These are phyloP conservation scores for Sceloporus tristichus DNA, from an alignment of 2,113 vertebrate genomes.

Conservation along the genomic window DNA sequence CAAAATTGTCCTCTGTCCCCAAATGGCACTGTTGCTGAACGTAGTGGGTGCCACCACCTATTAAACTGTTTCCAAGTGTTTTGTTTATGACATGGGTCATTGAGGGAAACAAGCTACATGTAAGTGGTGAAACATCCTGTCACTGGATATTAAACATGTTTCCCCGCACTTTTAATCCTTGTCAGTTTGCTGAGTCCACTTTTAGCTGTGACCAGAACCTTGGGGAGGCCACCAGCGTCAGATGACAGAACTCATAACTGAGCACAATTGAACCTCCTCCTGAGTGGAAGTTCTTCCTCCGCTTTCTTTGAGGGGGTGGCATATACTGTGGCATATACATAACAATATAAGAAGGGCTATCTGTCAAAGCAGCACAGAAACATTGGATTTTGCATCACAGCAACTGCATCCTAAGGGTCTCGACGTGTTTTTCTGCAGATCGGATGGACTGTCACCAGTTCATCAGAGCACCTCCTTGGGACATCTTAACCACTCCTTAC, in stretches of 20 bases:
- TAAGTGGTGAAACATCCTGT: not conserved
- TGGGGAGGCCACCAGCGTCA: not conserved
- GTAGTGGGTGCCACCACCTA: not conserved
- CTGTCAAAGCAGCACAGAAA: not conserved
- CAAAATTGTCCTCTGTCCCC: not conserved
- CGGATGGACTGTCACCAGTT: not conserved
- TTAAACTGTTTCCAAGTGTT: not conserved
- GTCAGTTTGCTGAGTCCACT: not conserved
- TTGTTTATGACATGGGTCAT: not conserved
- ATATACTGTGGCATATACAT: not conserved
- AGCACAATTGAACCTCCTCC: not conserved
- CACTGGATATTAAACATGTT: not conserved
- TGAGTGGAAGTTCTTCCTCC: not conserved
- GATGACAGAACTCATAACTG: not conserved
- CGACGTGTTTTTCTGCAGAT: not conserved
- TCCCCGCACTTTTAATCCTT: not conserved
- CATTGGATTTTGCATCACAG: not conserved
- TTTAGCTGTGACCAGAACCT: not conserved
- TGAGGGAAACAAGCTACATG: constrained; percentile 4
- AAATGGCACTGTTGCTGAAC: not conserved
- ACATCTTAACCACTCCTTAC: not conserved
- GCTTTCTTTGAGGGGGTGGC: too few relatives aligned
- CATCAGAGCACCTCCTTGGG: not conserved
- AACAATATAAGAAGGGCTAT: not conserved
- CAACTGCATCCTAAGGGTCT: not conserved